Conservation (phyloP, 2,797 vertebrate genomes). For the Lophotriccus pileatus region DNA sequence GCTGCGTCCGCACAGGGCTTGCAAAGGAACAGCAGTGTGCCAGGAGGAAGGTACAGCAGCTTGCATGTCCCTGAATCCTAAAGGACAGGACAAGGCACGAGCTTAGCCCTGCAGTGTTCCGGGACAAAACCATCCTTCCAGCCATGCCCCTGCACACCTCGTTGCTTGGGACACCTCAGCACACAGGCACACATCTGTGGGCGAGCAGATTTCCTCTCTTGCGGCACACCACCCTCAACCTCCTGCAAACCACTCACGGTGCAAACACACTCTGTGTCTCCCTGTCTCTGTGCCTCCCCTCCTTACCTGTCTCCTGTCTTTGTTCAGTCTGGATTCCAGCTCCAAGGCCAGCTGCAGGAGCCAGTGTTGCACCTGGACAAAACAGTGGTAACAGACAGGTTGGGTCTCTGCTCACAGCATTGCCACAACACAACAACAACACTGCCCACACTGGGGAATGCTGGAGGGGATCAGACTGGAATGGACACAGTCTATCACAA, state of each 20-base stretch:
- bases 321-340: conserved; percentile 89
- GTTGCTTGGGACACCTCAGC: background rate
- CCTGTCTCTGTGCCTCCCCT: background rate
- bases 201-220: background rate
- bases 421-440: background rate
- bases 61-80: background rate
- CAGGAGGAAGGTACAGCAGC: background rate
- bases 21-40: background rate
- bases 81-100: accelerated
- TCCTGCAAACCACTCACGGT: background rate
- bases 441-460: accelerated
- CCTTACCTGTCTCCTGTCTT: conserved; percentile 89
- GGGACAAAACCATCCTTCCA: background rate
- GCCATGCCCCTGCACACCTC: background rate
- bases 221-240: background rate
- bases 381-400: background rate
- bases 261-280: accelerated
- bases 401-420: background rate
- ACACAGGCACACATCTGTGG: background rate
- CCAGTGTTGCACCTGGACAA: conserved; percentile 90
- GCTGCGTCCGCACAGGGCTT: background rate
- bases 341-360: conserved; percentile 92
- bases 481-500: background rate
- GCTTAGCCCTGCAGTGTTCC: background rate
- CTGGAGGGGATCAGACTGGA: background rate